Evolutionary conservation across 2,888 invertebrate genomes (phyloP), one percentile per base, ranked within the genome.

Genomic region (Leptura quadrifasciata): DNA sequence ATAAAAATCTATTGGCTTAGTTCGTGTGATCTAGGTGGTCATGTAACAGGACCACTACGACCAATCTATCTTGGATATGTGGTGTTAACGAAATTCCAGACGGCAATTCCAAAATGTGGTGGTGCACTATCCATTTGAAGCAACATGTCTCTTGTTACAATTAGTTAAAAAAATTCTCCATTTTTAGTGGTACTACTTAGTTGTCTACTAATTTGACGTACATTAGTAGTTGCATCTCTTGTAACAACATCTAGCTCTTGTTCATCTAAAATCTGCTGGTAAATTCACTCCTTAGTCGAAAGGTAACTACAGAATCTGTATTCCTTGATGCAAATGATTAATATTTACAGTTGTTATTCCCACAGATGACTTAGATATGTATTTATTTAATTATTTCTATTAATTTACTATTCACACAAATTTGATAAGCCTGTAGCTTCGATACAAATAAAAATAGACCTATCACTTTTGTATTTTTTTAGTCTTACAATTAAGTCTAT

Each of bases 91-190:
- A 10, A 55, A 55, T 55, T 55, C 55, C 55, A 17, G 55, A 55
- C 55, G n/a, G 55, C 55, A 55, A 55, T 55, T 55, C 17, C 55
- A n/a, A 55, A 55, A 15, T 55, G 55, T 55, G 55, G 55, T 55
- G 55, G 55, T n/a, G 17, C 55, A 55, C 55, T n/a, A 55, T 55
- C 55, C 55, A 55, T 55, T 55, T 55, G 55, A 55, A 55, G n/a
- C n/a, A 6, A 39, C 39, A 39, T 39, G 12, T n/a, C n/a, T 39
- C 39, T 9, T 12, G 39, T 39, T 12, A 9, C 12, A 55, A 15
- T 15, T 55, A 55, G 55, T 8, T 6, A 10, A 55, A n/a, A 55
- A n/a, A n/a, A 8, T n/a, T n/a, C n/a, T n/a, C 6, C n/a, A n/a
- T 39, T 55, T 55, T 55, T 10, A 55, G 55, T 55, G 55, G 12